Conservation (phyloP, 2,888 invertebrate species). For the Epirrita christyi region DNA sequence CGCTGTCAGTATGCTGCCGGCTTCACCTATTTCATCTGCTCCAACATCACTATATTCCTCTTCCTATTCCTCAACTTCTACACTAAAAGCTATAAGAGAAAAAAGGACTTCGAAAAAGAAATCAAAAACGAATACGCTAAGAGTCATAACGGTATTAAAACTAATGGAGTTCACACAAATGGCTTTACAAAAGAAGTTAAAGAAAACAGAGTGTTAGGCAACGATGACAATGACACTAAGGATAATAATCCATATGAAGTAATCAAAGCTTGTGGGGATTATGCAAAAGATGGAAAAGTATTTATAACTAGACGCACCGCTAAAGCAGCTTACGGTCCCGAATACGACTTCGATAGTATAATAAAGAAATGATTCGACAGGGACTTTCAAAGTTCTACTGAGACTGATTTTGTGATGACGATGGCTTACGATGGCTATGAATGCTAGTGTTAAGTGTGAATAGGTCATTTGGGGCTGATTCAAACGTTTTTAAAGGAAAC, state of each 20-base stretch:
- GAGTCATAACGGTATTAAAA: conserved; percentile 49
- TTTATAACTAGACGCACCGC: conserved; percentile 68
- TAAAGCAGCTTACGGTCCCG: conserved; percentile 59
- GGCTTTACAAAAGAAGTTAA: conserved; percentile 45
- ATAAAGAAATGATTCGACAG: conserved; percentile 73
- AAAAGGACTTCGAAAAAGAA: conserved; percentile 54
- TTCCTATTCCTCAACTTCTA: conserved; percentile 89
- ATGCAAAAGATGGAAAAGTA: conserved; percentile 64
- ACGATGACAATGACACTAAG: conserved; percentile 52
- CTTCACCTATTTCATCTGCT: conserved; percentile 80
- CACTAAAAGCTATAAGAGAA: conserved; percentile 81
- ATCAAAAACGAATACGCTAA: conserved; percentile 52
- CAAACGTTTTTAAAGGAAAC: conserved; percentile 40
- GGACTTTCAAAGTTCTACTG: conserved; percentile 62
- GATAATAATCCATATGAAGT: conserved; percentile 66
- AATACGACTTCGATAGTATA: conserved; percentile 68
- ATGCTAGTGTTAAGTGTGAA: conserved; percentile 53
- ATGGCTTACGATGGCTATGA: conserved; percentile 55
- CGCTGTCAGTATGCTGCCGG: conserved; percentile 86
- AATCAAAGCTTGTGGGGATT: conserved; percentile 67
- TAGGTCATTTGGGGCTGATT: conserved; percentile 49
- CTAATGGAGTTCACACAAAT: conserved; percentile 47
- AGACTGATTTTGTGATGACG: conserved; percentile 80
- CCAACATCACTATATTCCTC: conserved; percentile 86
- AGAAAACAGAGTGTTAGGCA: conserved; percentile 43